Evolutionary conservation across 2,113 vertebrate species (phyloP), one percentile per base, ranked within the genome.

Genomic region (Epinephelus fuscoguttatus): DNA sequence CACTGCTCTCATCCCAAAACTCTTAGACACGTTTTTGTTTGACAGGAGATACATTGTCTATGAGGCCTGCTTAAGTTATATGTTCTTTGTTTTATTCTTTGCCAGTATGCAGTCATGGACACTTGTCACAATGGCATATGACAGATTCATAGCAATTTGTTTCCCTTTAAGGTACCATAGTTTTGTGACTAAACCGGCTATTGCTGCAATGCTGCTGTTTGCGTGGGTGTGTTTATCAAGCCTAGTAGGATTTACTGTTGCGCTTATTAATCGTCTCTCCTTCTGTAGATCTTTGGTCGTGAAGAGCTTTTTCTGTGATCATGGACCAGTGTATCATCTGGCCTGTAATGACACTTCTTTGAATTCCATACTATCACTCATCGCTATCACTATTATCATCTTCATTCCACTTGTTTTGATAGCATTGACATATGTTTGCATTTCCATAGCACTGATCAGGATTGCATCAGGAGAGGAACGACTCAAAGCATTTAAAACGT

Each of bases 141-240:
- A 95, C 83, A 91, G 94, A 84, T 68, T 94, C 3, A 49, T 94
- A 56, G 93, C 94, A 0, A 94, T 95, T 75, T 93, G 90, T 14
- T 89, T 88, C 25, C 94, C 94, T 67, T 78, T 94, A 23, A 75
- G 76, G 19, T 93, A 93, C 49, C 83, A 91, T n/a, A 79, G 45
- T 23, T 70, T 93, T 37, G 57, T 93, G 23, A 92, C 92, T 0
- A 86, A 70, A 66, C 17, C 2, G 62, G 6, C 63, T 42, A 17
- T 92, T 73, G 0, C 49, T 74, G 12, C 57, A 8, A 81, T 92
- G 6, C 61, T 94, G 70, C 0, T 78, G 3, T 61, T 27, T 57
- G 15, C 2, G 4, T 95, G 91, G 92, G 0, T 55, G 11, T 30
- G 82, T 61, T 23, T 74, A 0, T 0, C 81, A 0, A 0, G 12